These are phyloP conservation scores for Dascyllus trimaculatus DNA, from an alignment of 2,113 vertebrate species.

Conservation along the genomic window DNA sequence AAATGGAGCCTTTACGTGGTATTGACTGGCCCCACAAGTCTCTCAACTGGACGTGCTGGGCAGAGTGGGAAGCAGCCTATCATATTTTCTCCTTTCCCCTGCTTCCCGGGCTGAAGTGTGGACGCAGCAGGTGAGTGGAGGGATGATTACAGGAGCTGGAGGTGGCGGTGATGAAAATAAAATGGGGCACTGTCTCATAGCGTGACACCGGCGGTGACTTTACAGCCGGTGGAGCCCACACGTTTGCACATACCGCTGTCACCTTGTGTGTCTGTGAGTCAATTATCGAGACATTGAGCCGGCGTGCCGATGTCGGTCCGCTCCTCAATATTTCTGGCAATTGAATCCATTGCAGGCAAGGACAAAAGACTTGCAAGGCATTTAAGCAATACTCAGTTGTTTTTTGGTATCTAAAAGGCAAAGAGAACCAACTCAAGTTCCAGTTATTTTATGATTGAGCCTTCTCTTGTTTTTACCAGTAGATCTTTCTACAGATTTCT, in stretches of 20 bases:
- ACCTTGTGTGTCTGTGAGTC: slow-evolving; percentile 45
- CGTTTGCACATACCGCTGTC: slow-evolving; percentile 35
- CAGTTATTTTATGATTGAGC: too few relatives aligned
- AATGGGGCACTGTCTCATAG: slow-evolving; percentile 11
- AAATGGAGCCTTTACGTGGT: slow-evolving; percentile 85
- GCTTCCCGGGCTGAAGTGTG: neutral
- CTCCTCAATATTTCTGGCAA: slow-evolving; percentile 12
- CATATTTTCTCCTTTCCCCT: slow-evolving; percentile 29
- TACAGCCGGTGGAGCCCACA: neutral
- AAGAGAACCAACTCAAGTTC: neutral
- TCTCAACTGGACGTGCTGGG: slow-evolving; percentile 51
- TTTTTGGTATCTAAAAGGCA: neutral
- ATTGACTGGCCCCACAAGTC: slow-evolving; percentile 75
- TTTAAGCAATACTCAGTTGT: slow-evolving; percentile 11
- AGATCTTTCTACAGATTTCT: too few relatives aligned
- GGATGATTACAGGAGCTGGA: slow-evolving; percentile 61
- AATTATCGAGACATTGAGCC: slow-evolving; percentile 43
- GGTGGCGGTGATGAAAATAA: slow-evolving; percentile 33
- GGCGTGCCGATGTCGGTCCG: neutral
- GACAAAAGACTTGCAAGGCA: slow-evolving; percentile 21
- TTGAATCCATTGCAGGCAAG: slow-evolving; percentile 38
- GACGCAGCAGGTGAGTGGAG: slow-evolving; percentile 53
- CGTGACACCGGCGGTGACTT: slow-evolving; percentile 14
- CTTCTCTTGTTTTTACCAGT: too few relatives aligned
- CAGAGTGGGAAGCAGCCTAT: slow-evolving; percentile 48